Evolutionary conservation across 1,140 invertebrate species (phyloP), one percentile per base, ranked within the genome.

Genomic region (Meteorus sp.): DNA sequence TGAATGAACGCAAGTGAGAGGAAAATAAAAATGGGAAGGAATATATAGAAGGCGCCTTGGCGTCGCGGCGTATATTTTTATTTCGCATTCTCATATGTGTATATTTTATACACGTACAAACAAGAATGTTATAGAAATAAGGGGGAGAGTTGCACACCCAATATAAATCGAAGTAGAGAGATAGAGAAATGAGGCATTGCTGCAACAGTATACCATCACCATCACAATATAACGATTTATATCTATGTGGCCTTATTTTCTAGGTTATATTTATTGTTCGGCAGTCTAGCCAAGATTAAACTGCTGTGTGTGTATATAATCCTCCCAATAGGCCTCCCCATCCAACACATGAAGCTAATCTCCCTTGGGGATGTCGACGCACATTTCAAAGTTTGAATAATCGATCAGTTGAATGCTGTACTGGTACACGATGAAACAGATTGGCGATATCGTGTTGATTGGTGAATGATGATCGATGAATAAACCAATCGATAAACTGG

Each of bases 161-260:
- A 47, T 61, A 65, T 65, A 59, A 62, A 64, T 64, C 64, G 47
- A 35, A 35, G 22, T 9, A 22, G 17, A n/a, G 19, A 43, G 17
- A 29, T 4, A 29, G 27, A 29, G 35, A 39, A 13, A 15, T 4
- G 35, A 39, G 13, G n/a, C n/a, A n/a, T n/a, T n/a, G n/a, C n/a
- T n/a, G n/a, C n/a, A n/a, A n/a, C n/a, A n/a, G n/a, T n/a, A n/a
- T n/a, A n/a, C n/a, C n/a, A n/a, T n/a, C n/a, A n/a, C n/a, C n/a
- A n/a, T n/a, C n/a, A n/a, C n/a, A n/a, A n/a, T 35, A 29, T 19
- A 33, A 48, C 50, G 52, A 58, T 66, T 66, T 66, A 55, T 62
- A 66, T 66, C 58, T 50, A 15, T 23, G 54, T 31, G 58, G 64
- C 59, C 62, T 64, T 59, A 66, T 64, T 66, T 66, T 56, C 31